Percentiles rank a stretch among this genome's conserved stretches.
Evolutionary conservation across 2,888 invertebrate species (phyloP).

Genomic region (Eledona agricola): DNA sequence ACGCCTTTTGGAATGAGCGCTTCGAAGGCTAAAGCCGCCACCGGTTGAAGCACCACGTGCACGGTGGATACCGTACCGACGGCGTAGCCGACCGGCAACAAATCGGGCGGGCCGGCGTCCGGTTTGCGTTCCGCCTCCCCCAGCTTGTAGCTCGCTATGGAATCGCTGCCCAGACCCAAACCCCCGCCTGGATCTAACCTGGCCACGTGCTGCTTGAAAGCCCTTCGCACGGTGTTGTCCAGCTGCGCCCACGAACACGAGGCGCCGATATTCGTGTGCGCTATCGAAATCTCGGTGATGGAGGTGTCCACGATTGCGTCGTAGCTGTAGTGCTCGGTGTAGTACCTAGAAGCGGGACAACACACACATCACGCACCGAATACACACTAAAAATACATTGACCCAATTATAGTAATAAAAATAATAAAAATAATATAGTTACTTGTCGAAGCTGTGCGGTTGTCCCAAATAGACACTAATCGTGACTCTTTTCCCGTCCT

Average conservation of each 20-base stretch:
- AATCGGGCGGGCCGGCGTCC: slow-evolving; percentile 84
- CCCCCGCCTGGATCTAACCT: slow-evolving; percentile 93
- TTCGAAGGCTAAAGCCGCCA: slow-evolving; percentile 90
- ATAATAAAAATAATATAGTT: no score
- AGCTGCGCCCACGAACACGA: slow-evolving; percentile 96
- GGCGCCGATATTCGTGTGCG: slow-evolving; percentile 88
- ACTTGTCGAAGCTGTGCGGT: slow-evolving; percentile 74
- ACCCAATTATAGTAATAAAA: no score
- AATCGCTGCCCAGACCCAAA: slow-evolving; percentile 80
- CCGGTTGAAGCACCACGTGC: slow-evolving; percentile 89
- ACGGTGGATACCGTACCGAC: slow-evolving; percentile 87
- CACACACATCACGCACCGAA: no score
- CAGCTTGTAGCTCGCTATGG: slow-evolving; percentile 92
- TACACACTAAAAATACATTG: no score
- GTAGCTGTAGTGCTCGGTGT: slow-evolving; percentile 59
- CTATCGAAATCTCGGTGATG: slow-evolving; percentile 78
- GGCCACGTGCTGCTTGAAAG: slow-evolving; percentile 93
- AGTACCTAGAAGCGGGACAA: slow-evolving; percentile 51
- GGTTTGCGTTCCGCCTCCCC: slow-evolving; percentile 87
- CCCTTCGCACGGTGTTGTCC: slow-evolving; percentile 88
- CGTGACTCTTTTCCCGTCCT: slow-evolving; percentile 86
- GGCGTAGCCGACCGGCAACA: slow-evolving; percentile 93
- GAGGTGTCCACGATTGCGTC: slow-evolving; percentile 60
- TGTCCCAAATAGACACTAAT: slow-evolving; percentile 89
- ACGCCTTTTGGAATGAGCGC: slow-evolving; percentile 96